Evolutionary conservation across 2,888 invertebrate genomes (phyloP).

Genomic region (Ormyrus pomaceus): DNA sequence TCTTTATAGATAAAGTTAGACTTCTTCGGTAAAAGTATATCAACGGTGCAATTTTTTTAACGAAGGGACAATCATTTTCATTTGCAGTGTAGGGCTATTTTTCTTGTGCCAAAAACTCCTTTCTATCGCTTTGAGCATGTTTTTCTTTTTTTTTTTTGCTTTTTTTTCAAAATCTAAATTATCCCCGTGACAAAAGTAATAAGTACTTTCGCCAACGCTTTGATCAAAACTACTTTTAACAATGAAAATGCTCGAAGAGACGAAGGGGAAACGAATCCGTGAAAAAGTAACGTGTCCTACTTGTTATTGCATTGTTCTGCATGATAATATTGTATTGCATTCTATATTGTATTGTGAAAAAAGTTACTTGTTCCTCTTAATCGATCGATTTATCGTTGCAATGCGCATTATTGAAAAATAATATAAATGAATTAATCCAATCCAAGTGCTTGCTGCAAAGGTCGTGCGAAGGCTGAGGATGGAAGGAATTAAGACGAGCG

Average conservation of each 20-base stretch:
- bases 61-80: too few relatives aligned
- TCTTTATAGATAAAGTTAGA: too few relatives aligned
- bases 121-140: too few relatives aligned
- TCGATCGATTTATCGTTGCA: conserved; percentile 28
- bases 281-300: conserved; percentile 18
- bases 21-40: too few relatives aligned
- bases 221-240: background rate
- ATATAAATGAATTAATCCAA: conserved; percentile 7
- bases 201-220: too few relatives aligned
- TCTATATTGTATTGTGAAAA: conserved; percentile 38
- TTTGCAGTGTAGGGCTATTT: too few relatives aligned
- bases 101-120: too few relatives aligned
- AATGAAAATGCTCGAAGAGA: background rate
- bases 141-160: too few relatives aligned
- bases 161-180: too few relatives aligned
- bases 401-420: conserved; percentile 34
- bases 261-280: background rate
- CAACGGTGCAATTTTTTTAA: too few relatives aligned
- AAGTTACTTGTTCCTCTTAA: conserved; percentile 51
- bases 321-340: conserved; percentile 40
- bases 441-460: conserved; percentile 45
- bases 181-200: too few relatives aligned
- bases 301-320: conserved; percentile 43
- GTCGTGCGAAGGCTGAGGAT: conserved; percentile 2
- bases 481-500: too few relatives aligned